These are phyloP conservation scores for Philopedon plagiatum DNA, from an alignment of 2,888 invertebrate genomes.

Conservation along the genomic window DNA sequence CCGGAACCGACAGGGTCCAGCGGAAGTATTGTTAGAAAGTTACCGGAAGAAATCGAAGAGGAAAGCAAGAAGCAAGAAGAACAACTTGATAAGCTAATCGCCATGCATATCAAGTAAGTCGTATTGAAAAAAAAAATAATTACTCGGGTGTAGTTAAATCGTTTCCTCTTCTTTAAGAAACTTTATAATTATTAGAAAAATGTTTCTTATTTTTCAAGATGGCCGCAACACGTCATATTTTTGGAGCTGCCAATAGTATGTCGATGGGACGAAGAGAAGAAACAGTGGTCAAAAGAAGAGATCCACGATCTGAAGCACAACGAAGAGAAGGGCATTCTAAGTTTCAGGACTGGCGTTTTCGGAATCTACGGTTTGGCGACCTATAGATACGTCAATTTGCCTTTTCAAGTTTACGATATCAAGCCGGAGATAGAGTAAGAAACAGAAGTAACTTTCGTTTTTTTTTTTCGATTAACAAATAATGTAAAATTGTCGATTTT, in stretches of 20 bases:
- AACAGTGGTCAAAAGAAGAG: slow-evolving; percentile 63
- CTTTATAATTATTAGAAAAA: no score
- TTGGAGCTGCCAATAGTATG: slow-evolving; percentile 65
- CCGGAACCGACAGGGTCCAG: neutral
- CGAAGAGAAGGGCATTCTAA: slow-evolving; percentile 85
- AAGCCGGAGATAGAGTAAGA: slow-evolving; percentile 77
- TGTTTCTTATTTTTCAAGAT: no score
- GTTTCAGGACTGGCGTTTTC: slow-evolving; percentile 82
- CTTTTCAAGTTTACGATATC: slow-evolving; percentile 90
- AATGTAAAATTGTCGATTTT: no score
- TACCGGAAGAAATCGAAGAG: slow-evolving; percentile 86
- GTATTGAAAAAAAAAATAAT: no score
- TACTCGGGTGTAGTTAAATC: no score
- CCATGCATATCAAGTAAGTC: slow-evolving; percentile 81
- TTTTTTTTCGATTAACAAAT: no score
- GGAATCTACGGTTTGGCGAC: slow-evolving; percentile 81
- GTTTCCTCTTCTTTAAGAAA: no score
- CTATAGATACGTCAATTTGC: slow-evolving; percentile 83
- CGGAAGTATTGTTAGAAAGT: slow-evolving; percentile 72
- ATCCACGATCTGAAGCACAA: slow-evolving; percentile 77
- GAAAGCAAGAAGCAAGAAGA: slow-evolving; percentile 82
- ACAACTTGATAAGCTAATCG: slow-evolving; percentile 80
- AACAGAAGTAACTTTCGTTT: no score
- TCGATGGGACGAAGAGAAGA: slow-evolving; percentile 62
- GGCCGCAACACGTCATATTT: slow-evolving; percentile 66